Percentiles rank a stretch among this genome's conserved stretches.
Evolutionary conservation across 2,113 vertebrate genomes (phyloP).

Genomic region (Colistium nudipinnis): DNA sequence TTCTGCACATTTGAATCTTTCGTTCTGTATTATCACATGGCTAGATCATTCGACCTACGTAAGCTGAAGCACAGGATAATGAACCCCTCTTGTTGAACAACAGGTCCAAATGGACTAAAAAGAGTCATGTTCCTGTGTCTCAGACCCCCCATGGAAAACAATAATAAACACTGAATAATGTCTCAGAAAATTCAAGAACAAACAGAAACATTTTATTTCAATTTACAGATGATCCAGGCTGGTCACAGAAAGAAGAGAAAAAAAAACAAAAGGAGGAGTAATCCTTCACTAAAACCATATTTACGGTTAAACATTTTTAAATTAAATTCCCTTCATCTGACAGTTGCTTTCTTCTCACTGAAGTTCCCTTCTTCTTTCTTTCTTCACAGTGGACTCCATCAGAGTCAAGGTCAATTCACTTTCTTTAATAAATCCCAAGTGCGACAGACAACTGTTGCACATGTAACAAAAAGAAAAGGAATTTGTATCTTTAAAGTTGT

Average conservation of each 20-base stretch:
- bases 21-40: too few species aligned
- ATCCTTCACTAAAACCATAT: conserved; percentile 65
- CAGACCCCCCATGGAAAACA: too few species aligned
- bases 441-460: not conserved
- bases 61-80: too few species aligned
- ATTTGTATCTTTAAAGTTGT: not conserved
- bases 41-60: too few species aligned
- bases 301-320: conserved; percentile 38
- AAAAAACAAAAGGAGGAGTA: conserved; percentile 11
- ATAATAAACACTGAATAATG: not conserved
- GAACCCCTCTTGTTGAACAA: not conserved
- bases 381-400: conserved; percentile 66
- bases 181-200: conserved; percentile 26
- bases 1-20: too few species aligned
- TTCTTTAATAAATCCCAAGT: conserved; percentile 14
- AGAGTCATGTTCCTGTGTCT: too few species aligned
- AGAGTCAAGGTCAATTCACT: conserved; percentile 34
- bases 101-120: too few species aligned
- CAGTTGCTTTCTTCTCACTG: conserved; percentile 15
- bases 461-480: conserved; percentile 19
- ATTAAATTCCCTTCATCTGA: conserved; percentile 53
- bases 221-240: conserved; percentile 76
- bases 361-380: conserved; percentile 17
- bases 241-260: conserved; percentile 55
- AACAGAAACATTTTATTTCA: conserved; percentile 70